Evolutionary conservation across 2,113 vertebrate species (phyloP), one percentile per base, ranked within the genome.

Genomic region (Hippocampus guttulatus): DNA sequence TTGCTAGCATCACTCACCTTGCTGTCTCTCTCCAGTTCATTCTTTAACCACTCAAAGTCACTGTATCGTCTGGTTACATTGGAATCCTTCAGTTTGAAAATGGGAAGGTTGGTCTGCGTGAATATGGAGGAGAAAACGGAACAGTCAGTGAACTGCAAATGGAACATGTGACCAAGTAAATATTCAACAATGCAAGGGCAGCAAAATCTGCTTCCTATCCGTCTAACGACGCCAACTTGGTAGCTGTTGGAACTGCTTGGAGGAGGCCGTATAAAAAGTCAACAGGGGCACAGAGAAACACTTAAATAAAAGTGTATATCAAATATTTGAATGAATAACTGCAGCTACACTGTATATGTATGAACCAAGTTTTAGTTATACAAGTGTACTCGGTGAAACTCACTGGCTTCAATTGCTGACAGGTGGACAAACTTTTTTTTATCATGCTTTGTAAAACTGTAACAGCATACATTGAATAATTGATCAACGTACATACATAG

Each of bases 31-130:
- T 99, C 97, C 93, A 99, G 89, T 89, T 99, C 97, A 84, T 96
- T 99, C 91, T 98, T 98, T 88, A 99, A 85, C 97, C 97, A 99
- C 71, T 99, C 97, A 78, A 99, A 98, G 89, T 98, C 97, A 1
- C 96, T 98, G 90, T 98, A 99, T 92, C 97, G 91, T 91, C 97
- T 94, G 76, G 95, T 93, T 80, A 98, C 96, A 64, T 93, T 95
- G 0, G 96, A 98, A 64, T 99, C 97, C 90, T 98, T 99, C 92
- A 95, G 77, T 89, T 98, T 99, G 89, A 99, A 99, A 90, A 99
- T 98, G 21, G 97, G 97, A 71, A 99, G 94, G 82, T 98, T 99
- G 80, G 97, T 98, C 97, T 99, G 85, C 8, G 71, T 81, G 80
- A 0, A 85, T 66, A 71, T 27, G n/a, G 45, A 45, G 21, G 18